phyloP scores from a whole-genome alignment of 2,113 vertebrate genomes.

The Grus americana region DNA sequence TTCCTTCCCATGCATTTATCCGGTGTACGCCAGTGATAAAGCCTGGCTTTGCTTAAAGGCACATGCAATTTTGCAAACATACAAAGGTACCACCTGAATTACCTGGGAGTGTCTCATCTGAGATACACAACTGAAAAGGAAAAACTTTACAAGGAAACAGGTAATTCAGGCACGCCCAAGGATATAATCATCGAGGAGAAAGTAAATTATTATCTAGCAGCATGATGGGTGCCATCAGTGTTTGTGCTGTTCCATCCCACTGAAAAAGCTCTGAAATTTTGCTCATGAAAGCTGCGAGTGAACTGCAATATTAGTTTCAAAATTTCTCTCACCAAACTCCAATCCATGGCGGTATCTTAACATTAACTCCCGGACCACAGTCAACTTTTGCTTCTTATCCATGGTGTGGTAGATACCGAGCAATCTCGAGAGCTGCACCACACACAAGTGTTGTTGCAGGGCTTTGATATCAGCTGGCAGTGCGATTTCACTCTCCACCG shows the following conservation, averaged over 20 bases:
- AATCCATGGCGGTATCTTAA: conserved; percentile 89
- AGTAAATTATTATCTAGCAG: neutral
- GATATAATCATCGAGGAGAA: neutral
- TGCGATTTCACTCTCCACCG: conserved; percentile 74
- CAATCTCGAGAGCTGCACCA: conserved; percentile 87
- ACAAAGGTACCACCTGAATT: neutral
- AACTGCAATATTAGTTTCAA: neutral
- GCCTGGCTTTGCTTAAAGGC: neutral
- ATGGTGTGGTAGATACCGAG: conserved; percentile 89
- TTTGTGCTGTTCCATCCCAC: neutral
- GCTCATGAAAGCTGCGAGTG: neutral
- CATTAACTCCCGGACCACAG: conserved; percentile 85
- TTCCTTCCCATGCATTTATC: neutral
- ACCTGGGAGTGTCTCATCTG: neutral
- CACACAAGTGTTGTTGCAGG: conserved; percentile 93
- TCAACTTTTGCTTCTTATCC: conserved; percentile 81
- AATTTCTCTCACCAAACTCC: conserved; percentile 85
- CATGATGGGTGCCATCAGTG: fast-evolving
- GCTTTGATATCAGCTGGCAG: conserved; percentile 87
- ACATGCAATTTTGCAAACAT: neutral
- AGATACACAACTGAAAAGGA: neutral
- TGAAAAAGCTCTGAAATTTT: neutral
- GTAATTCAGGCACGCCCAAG: neutral
- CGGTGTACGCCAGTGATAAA: neutral
- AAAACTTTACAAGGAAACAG: neutral